Base-by-base conservation (phyloP, 2,888 invertebrate genomes). In the Dichetophora obliterata region DNA sequence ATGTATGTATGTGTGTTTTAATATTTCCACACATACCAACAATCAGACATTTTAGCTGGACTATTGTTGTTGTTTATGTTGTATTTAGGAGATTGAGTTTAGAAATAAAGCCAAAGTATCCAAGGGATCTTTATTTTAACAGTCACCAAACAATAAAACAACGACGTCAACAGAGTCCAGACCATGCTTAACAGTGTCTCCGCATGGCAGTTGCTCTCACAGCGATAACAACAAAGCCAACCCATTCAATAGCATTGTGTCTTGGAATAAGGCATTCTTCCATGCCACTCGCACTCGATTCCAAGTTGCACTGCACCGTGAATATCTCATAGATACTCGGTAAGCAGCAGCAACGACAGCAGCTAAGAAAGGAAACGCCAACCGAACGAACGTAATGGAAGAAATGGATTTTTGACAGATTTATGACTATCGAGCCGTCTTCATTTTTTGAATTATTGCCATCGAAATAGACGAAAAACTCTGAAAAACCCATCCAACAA, bases 391-490 rank as follows among this genome's bases (percentile, higher is more conserved):
- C 27, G 65, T 66, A 74, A 88, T 88, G 85, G 82, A 87, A 88
- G 88, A 88, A 88, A 88, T 88, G 89, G 88, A 88, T 71, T 71
- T 76, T 76, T 76, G 69, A 76, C 73, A 73, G 73, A 77, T 68
- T 77, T 77, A 73, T 73, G 77, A 71, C 77, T 68, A 73, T 77
- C 57, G 68, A 61, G 68, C 68, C 73, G 68, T 76, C 65, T 72
- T 71, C 66, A 76, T 66, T 31, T 76, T 65, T 76, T 72, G 89
- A 88, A 89, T 88, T 88, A 88, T 88, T 86, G 88, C 89, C 86
- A 86, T 89, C 88, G 84, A 88, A 88, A 89, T 87, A 89, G 89
- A 88, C 88, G 86, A 88, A 85, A 52, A 31, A 50, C 61, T 14
- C 59, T 19, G 43, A 63, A 37, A 19, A 59, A 19, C 50, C 27